Percentiles rank a stretch among this genome's conserved stretches.
Evolutionary conservation across 2,888 invertebrate species (phyloP).

Genomic region (Spodoptera exigua): DNA sequence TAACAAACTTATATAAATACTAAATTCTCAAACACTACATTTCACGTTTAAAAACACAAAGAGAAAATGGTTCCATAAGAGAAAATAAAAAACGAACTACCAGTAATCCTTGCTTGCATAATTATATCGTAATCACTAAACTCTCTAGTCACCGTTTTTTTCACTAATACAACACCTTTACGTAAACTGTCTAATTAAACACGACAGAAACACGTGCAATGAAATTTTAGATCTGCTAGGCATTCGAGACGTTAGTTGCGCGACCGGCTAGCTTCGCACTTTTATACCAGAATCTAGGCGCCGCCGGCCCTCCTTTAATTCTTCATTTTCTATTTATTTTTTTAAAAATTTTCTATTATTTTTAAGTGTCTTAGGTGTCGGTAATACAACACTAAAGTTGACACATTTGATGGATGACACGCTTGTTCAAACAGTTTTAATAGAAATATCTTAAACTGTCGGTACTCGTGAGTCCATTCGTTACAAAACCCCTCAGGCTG

Average conservation of each 20-base stretch:
- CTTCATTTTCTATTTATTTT: conserved; percentile 29
- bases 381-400: conserved; percentile 34
- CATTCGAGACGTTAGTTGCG: conserved; percentile 21
- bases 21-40: conserved; percentile 18
- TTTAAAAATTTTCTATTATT: conserved; percentile 9
- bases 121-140: conserved; percentile 24
- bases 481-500: neutral
- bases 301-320: conserved; percentile 8
- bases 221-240: conserved; percentile 55
- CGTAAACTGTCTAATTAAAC: conserved; percentile 50
- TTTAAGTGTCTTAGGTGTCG: conserved; percentile 20
- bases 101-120: conserved; percentile 21
- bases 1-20: conserved; percentile 46
- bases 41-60: conserved; percentile 10
- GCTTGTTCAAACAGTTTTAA: conserved; percentile 10
- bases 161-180: conserved; percentile 26
- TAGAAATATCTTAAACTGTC: conserved; percentile 1
- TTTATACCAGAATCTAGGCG: conserved; percentile 31
- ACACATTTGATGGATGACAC: neutral
- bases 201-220: conserved; percentile 57
- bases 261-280: conserved; percentile 18
- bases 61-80: conserved; percentile 17
- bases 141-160: conserved; percentile 16
- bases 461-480: neutral
- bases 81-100: conserved; percentile 17